A percentile compares a stretch with the other conserved stretches of the same genome.
These are phyloP conservation scores for Trichonephila clavata DNA, from an alignment of 1,140 invertebrate genomes.

Conservation along the genomic window DNA sequence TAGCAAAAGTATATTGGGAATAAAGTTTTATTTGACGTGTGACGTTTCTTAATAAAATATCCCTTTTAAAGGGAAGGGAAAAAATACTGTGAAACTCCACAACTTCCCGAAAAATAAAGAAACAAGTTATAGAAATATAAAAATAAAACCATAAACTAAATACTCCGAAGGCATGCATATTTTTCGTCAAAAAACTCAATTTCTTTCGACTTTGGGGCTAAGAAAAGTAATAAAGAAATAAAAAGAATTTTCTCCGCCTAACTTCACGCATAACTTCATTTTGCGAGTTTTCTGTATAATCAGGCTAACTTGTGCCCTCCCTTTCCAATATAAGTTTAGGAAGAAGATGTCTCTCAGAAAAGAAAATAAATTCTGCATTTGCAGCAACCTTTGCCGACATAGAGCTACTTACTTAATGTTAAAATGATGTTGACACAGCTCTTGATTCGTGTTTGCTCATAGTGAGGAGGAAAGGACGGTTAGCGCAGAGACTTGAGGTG, in stretches of 20 bases:
- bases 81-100: background rate
- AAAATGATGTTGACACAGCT: constrained; percentile 76
- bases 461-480: constrained; percentile 34
- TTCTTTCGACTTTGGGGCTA: constrained; percentile 74
- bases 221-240: constrained; percentile 80
- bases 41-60: constrained; percentile 34
- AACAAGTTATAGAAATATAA: constrained; percentile 22
- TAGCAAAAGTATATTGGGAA: background rate
- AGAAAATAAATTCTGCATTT: constrained; percentile 74
- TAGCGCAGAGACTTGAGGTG: background rate
- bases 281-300: constrained; percentile 75
- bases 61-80: background rate
- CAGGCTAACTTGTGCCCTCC: constrained; percentile 70
- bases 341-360: constrained; percentile 64
- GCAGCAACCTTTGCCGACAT: constrained; percentile 70
- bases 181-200: constrained; percentile 70
- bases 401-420: constrained; percentile 76
- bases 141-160: constrained; percentile 79
- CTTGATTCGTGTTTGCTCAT: constrained; percentile 75
- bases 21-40: constrained; percentile 1
- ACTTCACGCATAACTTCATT: constrained; percentile 75
- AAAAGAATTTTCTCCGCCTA: constrained; percentile 18
- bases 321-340: constrained; percentile 57
- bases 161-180: constrained; percentile 65
- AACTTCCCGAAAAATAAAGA: background rate